Conservation (phyloP, 2,797 vertebrate genomes). For the Thripadectes ignobilis region DNA sequence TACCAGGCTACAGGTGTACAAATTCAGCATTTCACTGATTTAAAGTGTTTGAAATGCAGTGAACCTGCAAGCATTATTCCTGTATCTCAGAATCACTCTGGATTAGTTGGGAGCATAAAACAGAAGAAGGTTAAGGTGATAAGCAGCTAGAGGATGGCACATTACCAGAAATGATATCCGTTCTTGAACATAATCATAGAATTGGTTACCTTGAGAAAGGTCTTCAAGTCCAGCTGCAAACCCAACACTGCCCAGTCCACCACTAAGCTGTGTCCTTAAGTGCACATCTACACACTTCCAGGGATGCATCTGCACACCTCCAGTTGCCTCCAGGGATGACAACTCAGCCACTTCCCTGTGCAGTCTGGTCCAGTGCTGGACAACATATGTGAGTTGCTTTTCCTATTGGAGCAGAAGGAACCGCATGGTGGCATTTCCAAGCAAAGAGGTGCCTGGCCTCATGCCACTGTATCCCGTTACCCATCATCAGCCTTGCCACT, state of each 20-base stretch:
- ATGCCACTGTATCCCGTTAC: accelerated
- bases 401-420: not conserved
- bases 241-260: not conserved
- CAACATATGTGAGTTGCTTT: not conserved
- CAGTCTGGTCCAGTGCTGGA: not conserved
- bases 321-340: too few species aligned
- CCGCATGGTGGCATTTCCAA: not conserved
- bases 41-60: not conserved
- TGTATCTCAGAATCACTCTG: not conserved
- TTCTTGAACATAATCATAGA: not conserved
- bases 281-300: not conserved
- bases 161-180: not conserved
- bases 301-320: too few species aligned
- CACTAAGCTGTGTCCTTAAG: not conserved
- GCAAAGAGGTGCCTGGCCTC: not conserved
- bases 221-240: not conserved
- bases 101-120: not conserved
- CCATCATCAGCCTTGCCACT: accelerated
- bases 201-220: not conserved
- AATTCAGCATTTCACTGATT: not conserved
- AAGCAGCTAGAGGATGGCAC: not conserved
- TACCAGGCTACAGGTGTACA: not conserved
- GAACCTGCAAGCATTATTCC: not conserved
- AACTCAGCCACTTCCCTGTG: not conserved
- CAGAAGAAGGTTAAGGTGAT: not conserved